phyloP scores from a whole-genome alignment of 2,888 invertebrate genomes.

The Neria commutata region DNA sequence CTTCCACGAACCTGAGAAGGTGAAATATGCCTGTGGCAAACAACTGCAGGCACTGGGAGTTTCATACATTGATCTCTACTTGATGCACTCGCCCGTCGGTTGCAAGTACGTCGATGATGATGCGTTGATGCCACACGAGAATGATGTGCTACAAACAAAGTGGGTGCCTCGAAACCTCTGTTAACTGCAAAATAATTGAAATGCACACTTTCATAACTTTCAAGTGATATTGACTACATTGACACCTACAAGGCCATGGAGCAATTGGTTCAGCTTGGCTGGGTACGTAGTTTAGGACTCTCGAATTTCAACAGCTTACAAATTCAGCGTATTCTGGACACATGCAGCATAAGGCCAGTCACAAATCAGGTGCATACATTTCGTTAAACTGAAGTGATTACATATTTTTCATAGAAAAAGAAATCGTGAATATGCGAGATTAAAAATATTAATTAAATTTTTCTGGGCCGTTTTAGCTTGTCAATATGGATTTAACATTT shows the following conservation, averaged over 20 bases:
- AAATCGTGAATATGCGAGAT: no score
- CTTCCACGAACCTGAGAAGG: constrained; percentile 41
- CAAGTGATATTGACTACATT: constrained; percentile 71
- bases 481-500: no score
- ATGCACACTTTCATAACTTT: constrained; percentile 33
- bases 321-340: constrained; percentile 71
- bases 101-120: constrained; percentile 62
- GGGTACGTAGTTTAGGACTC: constrained; percentile 78
- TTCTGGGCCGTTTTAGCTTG: no score
- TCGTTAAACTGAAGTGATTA: no score
- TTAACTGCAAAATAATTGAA: background rate
- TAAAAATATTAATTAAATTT: no score
- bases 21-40: constrained; percentile 63
- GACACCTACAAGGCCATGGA: constrained; percentile 84
- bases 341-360: constrained; percentile 70
- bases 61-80: constrained; percentile 77
- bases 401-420: no score
- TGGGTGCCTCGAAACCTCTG: constrained; percentile 25
- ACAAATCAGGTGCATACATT: constrained; percentile 64
- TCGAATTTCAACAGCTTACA: constrained; percentile 85
- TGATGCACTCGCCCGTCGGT: constrained; percentile 82
- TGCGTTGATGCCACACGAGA: constrained; percentile 38
- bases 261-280: constrained; percentile 69
- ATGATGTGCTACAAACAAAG: constrained; percentile 40
- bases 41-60: constrained; percentile 70